Evolutionary conservation across 2,888 invertebrate genomes (phyloP), one percentile per base, ranked within the genome.

Genomic region (Aethes cnicana): DNA sequence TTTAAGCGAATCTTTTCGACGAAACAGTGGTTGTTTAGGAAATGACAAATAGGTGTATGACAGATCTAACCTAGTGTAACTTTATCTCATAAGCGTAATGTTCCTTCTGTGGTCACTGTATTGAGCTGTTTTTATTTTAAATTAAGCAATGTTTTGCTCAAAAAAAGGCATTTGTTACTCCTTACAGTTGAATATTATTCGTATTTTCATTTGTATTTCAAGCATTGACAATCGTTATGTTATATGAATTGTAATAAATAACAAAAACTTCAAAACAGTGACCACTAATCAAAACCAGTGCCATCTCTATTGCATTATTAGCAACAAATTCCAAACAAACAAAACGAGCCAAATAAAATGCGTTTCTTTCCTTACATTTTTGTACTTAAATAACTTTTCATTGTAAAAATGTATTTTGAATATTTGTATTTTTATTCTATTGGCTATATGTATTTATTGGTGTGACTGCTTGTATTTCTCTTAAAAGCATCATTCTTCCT

Each of bases 341-440:
- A 47, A 49, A 59, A 11, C 56, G 55, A 59, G 61, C 61, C 59
- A 68, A 65, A 68, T 64, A 59, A 60, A 59, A 58, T 46, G 33
- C 39, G 17, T 41, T 53, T 50, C 41, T 39, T 53, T 47, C 48
- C 47, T 61, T 56, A 44, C 55, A 56, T 39, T 59, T 58, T 42
- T 62, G 53, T 63, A 59, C 56, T 53, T 53, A 47, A 35, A 7
- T 48, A 41, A 11, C 20, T 53, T 33, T n/a, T 47, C 58, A 50
- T 36, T 59, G 61, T 62, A 59, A 43, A n/a, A 50, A 37, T 50
- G 23, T 50, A 44, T 44, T 60, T 62, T 62, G 59, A 63, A 54
- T 36, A 46, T 53, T n/a, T 9, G 43, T 48, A 33, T 48, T 30
- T 44, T 36, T 43, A 48, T 20, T 42, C 53, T 2, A 35, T 36